These are phyloP conservation scores for Pseudeuparius sepicola DNA, from an alignment of 2,888 invertebrate species.

Conservation along the genomic window DNA sequence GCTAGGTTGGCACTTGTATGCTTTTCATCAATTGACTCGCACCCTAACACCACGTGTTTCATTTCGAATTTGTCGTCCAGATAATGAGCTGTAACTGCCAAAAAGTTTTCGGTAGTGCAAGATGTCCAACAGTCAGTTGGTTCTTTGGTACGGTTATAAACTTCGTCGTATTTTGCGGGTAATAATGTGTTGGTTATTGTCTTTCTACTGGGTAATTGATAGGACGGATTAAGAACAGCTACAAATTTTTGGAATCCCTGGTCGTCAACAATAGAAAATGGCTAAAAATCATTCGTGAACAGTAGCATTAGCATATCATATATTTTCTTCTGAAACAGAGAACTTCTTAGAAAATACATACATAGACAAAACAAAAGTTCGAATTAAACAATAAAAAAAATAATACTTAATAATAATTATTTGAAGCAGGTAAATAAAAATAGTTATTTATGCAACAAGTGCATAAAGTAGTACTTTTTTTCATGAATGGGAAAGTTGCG, in stretches of 20 bases:
- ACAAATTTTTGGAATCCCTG: constrained; percentile 19
- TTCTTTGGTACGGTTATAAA: no score
- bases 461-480: no score
- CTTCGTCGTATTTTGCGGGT: constrained; percentile 18
- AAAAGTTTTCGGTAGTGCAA: constrained; percentile 13
- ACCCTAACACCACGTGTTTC: no score
- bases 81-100: constrained; percentile 17
- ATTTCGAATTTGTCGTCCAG: no score
- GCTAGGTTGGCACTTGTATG: constrained; percentile 28
- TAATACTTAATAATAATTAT: no score
- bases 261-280: constrained; percentile 23
- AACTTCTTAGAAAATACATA: no score
- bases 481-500: no score
- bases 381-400: no score
- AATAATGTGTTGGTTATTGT: constrained; percentile 20
- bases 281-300: constrained; percentile 21
- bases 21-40: constrained; percentile 18
- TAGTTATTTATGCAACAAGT: no score
- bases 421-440: no score
- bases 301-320: constrained; percentile 17
- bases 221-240: constrained; percentile 20
- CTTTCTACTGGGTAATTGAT: constrained; percentile 20
- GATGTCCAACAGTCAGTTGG: constrained; percentile 19
- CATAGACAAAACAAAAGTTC: no score
- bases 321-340: constrained; percentile 13